Percentiles rank a stretch among this genome's conserved stretches.
Conservation (phyloP, 2,888 invertebrate genomes). For the Yponomeuta evonymella region DNA sequence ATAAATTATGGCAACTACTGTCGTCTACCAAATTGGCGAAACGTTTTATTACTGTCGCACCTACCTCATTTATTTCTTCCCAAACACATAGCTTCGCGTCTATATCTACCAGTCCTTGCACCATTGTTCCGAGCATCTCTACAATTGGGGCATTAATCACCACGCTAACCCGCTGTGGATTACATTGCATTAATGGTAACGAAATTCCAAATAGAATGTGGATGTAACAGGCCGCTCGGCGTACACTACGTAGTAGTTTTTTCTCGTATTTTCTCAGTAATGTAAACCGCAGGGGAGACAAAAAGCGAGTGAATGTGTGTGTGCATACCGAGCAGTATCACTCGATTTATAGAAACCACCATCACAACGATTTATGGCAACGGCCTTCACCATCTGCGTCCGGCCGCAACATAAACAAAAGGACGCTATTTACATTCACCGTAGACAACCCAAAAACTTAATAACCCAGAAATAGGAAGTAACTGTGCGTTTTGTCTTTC, state of each 20-base stretch:
- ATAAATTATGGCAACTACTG: neutral
- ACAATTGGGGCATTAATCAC: neutral
- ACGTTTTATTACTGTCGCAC: neutral
- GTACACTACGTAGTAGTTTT: neutral
- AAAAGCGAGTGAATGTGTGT: constrained; percentile 30
- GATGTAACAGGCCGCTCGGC: neutral
- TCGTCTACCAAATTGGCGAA: neutral
- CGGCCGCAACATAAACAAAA: constrained; percentile 51
- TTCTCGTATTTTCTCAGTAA: neutral
- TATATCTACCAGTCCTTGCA: no score
- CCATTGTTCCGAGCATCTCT: no score
- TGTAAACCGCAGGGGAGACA: constrained; percentile 5
- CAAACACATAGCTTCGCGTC: no score
- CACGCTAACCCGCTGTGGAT: neutral
- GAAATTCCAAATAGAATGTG: neutral
- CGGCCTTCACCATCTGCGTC: constrained; percentile 64
- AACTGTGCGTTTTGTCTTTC: neutral
- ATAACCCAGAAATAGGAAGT: neutral
- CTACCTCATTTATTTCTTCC: no score
- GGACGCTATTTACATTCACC: constrained; percentile 24
- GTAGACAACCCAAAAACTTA: constrained; percentile 5
- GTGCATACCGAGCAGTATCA: constrained; percentile 34
- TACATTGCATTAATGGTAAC: neutral
- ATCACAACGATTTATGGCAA: constrained; percentile 9
- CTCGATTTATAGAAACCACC: constrained; percentile 10